Percentiles rank a stretch among this genome's conserved stretches.
phyloP scores from a whole-genome alignment of 2,113 vertebrate genomes.

The Ophthalmolycus amberensis region DNA sequence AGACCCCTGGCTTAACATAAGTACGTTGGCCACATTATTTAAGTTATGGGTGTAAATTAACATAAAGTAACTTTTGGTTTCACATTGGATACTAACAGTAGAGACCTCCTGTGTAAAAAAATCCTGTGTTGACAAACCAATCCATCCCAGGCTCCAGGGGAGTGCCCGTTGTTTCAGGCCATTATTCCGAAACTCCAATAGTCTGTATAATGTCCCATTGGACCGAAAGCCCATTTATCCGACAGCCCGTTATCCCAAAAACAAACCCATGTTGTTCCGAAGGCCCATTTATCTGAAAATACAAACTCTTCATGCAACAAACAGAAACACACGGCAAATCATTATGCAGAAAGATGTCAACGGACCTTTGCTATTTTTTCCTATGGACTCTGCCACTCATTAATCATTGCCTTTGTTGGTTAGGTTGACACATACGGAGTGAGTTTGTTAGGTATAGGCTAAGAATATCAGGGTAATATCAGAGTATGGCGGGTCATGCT shows the following conservation, averaged over 20 bases:
- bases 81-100: not conserved
- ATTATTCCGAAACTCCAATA: not conserved
- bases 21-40: not conserved
- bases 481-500: not conserved
- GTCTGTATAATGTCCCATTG: not conserved
- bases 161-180: no score
- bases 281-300: not conserved
- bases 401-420: not conserved
- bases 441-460: not conserved
- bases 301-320: not conserved
- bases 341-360: not conserved
- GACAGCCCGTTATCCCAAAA: not conserved
- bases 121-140: not conserved
- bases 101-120: not conserved
- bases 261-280: not conserved
- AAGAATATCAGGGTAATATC: not conserved
- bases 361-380: not conserved
- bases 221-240: no score
- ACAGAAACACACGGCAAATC: no score
- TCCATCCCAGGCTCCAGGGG: not conserved
- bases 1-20: no score
- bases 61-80: not conserved
- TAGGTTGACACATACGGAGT: not conserved
- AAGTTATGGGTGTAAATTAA: not conserved
- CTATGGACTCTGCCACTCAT: not conserved